phyloP scores from a whole-genome alignment of 2,113 vertebrate species.

The Syrrhaptes paradoxus region DNA sequence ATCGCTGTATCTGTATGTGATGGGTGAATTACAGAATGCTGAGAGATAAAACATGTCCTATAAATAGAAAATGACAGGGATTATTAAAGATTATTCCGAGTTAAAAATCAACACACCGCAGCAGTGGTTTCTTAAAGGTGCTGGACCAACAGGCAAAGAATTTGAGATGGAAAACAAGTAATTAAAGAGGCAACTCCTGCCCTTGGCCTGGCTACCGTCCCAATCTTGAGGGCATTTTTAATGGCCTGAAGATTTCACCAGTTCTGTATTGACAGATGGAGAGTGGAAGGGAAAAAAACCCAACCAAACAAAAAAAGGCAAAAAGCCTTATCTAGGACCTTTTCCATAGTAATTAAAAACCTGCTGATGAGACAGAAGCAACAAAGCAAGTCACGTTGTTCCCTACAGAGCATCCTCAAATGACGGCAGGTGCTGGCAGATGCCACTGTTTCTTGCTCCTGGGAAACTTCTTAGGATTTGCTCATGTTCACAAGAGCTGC shows the following conservation, averaged over 20 bases:
- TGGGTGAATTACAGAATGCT: not conserved
- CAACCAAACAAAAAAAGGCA: too few relatives aligned
- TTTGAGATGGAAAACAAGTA: not conserved
- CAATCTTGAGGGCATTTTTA: not conserved
- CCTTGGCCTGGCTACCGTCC: not conserved
- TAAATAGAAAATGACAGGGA: not conserved
- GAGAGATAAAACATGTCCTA: not conserved
- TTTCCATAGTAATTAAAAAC: conserved; percentile 13
- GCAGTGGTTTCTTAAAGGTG: not conserved
- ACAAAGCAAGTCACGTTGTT: not conserved
- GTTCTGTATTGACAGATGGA: not conserved
- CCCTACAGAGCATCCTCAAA: not conserved
- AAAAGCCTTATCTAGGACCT: not conserved
- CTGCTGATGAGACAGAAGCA: conserved; percentile 19
- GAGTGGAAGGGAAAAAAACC: accelerated
- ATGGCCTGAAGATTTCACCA: not conserved
- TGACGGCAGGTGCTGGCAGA: not conserved
- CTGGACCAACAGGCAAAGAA: not conserved
- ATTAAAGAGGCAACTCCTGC: not conserved
- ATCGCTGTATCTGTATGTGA: not conserved
- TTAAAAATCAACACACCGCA: not conserved
- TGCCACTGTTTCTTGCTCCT: not conserved
- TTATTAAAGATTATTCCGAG: not conserved
- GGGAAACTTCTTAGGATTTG: not conserved
- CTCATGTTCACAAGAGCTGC: not conserved